These are phyloP conservation scores for Erannis defoliaria DNA, from an alignment of 2,888 invertebrate genomes.

Conservation along the genomic window DNA sequence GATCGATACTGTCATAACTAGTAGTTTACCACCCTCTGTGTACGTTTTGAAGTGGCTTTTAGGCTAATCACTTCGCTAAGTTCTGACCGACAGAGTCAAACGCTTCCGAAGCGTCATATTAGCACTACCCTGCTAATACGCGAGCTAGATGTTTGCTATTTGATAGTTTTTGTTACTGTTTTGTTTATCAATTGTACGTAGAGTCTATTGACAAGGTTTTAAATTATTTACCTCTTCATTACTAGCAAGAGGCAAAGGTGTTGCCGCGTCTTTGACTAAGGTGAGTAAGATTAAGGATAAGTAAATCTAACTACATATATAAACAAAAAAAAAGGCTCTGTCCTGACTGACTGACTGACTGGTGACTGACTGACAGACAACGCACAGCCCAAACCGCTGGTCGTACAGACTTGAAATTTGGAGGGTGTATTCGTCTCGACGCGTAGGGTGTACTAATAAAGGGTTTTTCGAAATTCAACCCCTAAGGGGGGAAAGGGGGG, in stretches of 20 bases:
- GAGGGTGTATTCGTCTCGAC: too few species aligned
- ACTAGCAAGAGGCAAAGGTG: background rate
- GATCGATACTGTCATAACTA: slow-evolving; percentile 56
- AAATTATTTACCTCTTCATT: background rate
- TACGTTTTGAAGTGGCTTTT: slow-evolving; percentile 55
- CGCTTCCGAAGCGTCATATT: slow-evolving; percentile 28
- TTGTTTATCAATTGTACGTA: background rate
- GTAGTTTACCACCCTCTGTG: slow-evolving; percentile 55
- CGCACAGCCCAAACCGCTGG: too few species aligned
- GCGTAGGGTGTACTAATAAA: too few species aligned
- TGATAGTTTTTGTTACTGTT: background rate
- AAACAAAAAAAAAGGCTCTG: too few species aligned
- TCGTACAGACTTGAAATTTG: too few species aligned
- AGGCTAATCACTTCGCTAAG: slow-evolving; percentile 54
- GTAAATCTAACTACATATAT: too few species aligned
- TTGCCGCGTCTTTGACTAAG: background rate
- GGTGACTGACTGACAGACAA: too few species aligned
- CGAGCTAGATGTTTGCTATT: slow-evolving; percentile 11
- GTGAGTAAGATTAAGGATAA: too few species aligned
- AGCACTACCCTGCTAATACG: slow-evolving; percentile 13
- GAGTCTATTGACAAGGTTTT: background rate
- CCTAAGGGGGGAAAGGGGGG: too few species aligned
- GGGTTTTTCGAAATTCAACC: too few species aligned
- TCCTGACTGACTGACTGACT: too few species aligned
- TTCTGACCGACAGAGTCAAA: slow-evolving; percentile 43